Conservation (phyloP, 2,797 vertebrate genomes). For the Florisuga fusca region DNA sequence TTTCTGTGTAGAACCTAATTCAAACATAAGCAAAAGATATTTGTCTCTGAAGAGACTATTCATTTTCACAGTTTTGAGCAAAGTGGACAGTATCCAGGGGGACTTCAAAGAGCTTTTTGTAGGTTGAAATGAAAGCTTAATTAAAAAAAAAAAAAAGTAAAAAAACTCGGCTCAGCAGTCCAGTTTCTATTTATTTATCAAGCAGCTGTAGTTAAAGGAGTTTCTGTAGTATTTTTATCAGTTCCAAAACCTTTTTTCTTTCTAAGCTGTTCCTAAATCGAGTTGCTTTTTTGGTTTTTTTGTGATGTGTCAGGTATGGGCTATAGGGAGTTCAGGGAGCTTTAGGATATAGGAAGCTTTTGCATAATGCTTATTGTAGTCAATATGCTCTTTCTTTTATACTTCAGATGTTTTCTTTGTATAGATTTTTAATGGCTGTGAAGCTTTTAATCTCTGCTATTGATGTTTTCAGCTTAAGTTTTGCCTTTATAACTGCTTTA, state of each 20-base stretch:
- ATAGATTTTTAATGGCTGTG: neutral
- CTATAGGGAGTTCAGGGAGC: neutral
- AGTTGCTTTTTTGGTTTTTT: neutral
- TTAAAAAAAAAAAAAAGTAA: neutral
- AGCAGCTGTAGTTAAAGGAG: constrained; percentile 66
- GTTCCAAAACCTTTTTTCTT: constrained; percentile 59
- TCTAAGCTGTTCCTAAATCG: neutral
- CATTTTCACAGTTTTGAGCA: constrained; percentile 45
- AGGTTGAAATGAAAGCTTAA: constrained; percentile 54
- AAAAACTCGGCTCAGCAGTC: neutral
- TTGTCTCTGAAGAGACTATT: constrained; percentile 41
- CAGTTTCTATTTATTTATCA: constrained; percentile 64
- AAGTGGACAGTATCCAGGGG: constrained; percentile 13
- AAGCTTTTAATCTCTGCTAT: neutral
- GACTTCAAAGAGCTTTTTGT: constrained; percentile 65
- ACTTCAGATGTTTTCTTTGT: neutral
- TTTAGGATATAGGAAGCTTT: neutral
- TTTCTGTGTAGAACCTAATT: constrained; percentile 14
- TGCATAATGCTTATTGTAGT: neutral
- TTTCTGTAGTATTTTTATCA: constrained; percentile 47
- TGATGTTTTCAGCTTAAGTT: neutral
- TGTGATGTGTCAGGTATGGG: neutral
- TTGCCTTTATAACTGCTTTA: neutral
- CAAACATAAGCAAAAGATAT: constrained; percentile 32
- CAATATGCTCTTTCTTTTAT: neutral